Conservation (phyloP, 2,888 invertebrate species). For the Caenorhabditis becei region DNA sequence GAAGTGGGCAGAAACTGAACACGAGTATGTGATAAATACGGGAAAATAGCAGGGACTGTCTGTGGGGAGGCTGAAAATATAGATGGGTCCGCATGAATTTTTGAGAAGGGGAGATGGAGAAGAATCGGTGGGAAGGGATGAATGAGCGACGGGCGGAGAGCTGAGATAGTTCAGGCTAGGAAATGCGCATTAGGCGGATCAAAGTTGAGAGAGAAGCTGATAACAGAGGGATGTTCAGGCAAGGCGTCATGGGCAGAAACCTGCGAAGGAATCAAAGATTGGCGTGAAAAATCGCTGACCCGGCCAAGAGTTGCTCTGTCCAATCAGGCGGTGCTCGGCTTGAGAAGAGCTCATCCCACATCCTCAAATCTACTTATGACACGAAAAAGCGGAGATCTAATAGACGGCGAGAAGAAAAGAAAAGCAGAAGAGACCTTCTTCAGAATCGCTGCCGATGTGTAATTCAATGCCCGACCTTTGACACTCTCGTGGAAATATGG, state of each 20-base stretch:
- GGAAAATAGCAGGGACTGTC: not conserved
- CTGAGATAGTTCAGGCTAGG: conserved; percentile 3
- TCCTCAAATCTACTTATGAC: conserved; percentile 57
- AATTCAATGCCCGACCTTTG: conserved; percentile 55
- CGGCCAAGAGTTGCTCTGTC: conserved; percentile 1
- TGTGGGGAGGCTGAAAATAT: conserved; percentile 15
- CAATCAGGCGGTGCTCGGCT: conserved; percentile 27
- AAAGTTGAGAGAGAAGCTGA: conserved; percentile 6
- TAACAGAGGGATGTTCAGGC: not conserved
- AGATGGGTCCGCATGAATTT: conserved; percentile 7
- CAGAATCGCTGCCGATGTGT: conserved; percentile 10
- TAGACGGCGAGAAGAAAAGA: conserved; percentile 33
- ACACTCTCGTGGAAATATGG: conserved; percentile 24
- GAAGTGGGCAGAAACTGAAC: not conserved
- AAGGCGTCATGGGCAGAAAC: not conserved
- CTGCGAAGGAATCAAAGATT: conserved; percentile 37
- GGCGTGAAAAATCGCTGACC: conserved; percentile 10
- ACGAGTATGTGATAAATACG: conserved; percentile 27
- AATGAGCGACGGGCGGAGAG: not conserved
- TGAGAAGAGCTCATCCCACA: conserved; percentile 17
- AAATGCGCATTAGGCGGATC: conserved; percentile 4
- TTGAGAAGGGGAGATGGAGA: conserved; percentile 9
- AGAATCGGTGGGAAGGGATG: conserved; percentile 5
- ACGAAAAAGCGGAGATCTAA: conserved; percentile 12
- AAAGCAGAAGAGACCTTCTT: conserved; percentile 19